Evolutionary conservation across 2,797 vertebrate genomes (phyloP), one percentile per base, ranked within the genome.

Genomic region (Atherinosoma microstoma): DNA sequence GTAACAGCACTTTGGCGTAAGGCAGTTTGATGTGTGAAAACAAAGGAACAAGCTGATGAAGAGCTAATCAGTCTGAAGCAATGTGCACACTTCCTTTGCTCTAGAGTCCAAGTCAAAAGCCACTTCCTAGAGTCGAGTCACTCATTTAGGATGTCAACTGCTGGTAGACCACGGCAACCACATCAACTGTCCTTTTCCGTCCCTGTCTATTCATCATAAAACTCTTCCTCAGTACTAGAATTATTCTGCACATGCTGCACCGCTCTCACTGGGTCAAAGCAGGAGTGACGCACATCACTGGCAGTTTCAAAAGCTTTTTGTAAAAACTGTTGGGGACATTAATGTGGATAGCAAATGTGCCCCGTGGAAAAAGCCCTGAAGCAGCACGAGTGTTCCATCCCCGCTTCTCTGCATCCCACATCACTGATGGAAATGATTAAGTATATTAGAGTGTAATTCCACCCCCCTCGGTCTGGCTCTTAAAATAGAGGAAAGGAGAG

Each of bases 351-450:
- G 68, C 16, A 78, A 87, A 82, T 73, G 65, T 66, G 81, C 79
- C 87, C 85, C 54, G 45, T 90, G 89, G 86, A 91, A 90, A 89
- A 56, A 76, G 65, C 63, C 75, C 79, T 0, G 29, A 45, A 75
- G 84, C 58, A 2, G 73, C 70, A 78, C 70, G 65, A 34, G 76
- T 66, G 76, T 61, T 75, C 49, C 53, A 67, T 64, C 67, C 73
- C 67, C 20, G 70, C 70, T 30, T 58, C 83, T 82, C 74, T 11
- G 20, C 67, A 89, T 78, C 82, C 89, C 89, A 86, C 80, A 89
- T 83, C 73, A 69, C 92, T 90, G 93, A 93, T 95, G 94, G 94
- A 89, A 94, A 91, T 88, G 87, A 94, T 94, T 94, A 94, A 89
- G 90, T 56, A 87, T 87, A 90, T 91, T 91, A 86, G 91, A 89